phyloP scores from a whole-genome alignment of 2,888 invertebrate species.

The Parnassius mnemosyne region DNA sequence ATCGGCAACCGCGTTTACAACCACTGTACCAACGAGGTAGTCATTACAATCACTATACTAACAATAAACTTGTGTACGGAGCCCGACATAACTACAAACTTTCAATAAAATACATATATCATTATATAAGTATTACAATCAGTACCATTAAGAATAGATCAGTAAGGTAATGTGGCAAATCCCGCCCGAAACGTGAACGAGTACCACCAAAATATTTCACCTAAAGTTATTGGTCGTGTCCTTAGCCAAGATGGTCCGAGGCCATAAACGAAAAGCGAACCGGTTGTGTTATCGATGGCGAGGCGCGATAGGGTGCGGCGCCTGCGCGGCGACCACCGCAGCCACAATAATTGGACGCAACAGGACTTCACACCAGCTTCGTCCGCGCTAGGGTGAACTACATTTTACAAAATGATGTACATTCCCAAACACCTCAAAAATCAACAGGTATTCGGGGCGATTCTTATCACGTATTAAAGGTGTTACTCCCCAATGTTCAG shows the following conservation, averaged over 20 bases:
- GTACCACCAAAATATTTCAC: conserved; percentile 15
- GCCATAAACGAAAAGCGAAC: conserved; percentile 71
- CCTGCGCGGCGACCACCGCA: conserved; percentile 72
- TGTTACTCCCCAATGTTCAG: no score
- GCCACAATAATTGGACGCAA: conserved; percentile 76
- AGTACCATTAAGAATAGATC: no score
- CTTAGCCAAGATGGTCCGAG: conserved; percentile 8
- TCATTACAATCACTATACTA: no score
- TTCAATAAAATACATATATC: no score
- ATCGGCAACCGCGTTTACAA: no score
- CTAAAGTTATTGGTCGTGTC: conserved; percentile 13
- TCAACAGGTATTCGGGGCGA: no score
- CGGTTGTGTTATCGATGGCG: conserved; percentile 76
- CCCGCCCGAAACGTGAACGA: conserved; percentile 2
- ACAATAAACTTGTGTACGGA: no score
- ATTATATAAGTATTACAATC: no score
- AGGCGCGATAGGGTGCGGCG: conserved; percentile 75
- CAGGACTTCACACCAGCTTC: conserved; percentile 75
- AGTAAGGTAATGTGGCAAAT: not conserved
- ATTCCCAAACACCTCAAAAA: not conserved
- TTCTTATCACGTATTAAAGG: no score
- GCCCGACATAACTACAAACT: no score
- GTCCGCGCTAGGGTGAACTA: conserved; percentile 29
- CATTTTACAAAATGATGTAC: not conserved
- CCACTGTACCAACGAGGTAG: no score